Conservation (phyloP, 2,113 vertebrate species). For the Andinoacara biseriatus region DNA sequence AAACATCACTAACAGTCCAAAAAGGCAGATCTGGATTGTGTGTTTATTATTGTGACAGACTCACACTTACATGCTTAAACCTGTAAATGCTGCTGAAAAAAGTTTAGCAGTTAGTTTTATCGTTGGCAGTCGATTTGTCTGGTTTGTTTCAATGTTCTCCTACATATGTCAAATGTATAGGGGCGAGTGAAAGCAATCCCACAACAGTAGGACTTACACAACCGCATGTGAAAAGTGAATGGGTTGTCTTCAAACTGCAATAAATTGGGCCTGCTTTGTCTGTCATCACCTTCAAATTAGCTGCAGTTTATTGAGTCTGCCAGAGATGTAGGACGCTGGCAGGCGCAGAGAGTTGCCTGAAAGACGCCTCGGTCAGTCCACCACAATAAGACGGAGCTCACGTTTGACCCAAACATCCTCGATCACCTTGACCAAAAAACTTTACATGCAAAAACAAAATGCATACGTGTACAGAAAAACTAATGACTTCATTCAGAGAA, state of each 20-base stretch:
- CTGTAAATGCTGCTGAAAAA: slow-evolving; percentile 23
- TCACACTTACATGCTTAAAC: slow-evolving; percentile 1
- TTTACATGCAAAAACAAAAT: slow-evolving; percentile 22
- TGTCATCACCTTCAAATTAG: slow-evolving; percentile 86
- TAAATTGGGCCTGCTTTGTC: slow-evolving; percentile 73
- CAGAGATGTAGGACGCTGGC: slow-evolving; percentile 78
- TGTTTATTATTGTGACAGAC: slow-evolving; percentile 8
- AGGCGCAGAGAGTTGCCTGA: slow-evolving; percentile 77
- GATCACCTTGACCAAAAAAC: slow-evolving; percentile 38
- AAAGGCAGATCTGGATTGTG: background rate
- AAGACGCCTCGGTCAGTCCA: slow-evolving; percentile 68
- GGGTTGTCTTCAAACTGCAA: slow-evolving; percentile 73
- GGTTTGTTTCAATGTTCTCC: slow-evolving; percentile 17
- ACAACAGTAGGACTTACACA: slow-evolving; percentile 37
- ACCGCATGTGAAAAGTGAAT: slow-evolving; percentile 57
- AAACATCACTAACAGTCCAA: background rate
- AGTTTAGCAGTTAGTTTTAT: background rate
- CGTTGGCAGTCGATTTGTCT: background rate
- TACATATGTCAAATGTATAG: slow-evolving; percentile 26
- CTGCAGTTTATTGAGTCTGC: slow-evolving; percentile 78
- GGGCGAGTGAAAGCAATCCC: slow-evolving; percentile 20
- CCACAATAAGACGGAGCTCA: slow-evolving; percentile 53
- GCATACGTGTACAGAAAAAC: background rate
- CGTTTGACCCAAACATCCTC: slow-evolving; percentile 61
- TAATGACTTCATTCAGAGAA: background rate